Evolutionary conservation across 2,113 vertebrate genomes (phyloP).

Genomic region (Anoplopoma fimbria): DNA sequence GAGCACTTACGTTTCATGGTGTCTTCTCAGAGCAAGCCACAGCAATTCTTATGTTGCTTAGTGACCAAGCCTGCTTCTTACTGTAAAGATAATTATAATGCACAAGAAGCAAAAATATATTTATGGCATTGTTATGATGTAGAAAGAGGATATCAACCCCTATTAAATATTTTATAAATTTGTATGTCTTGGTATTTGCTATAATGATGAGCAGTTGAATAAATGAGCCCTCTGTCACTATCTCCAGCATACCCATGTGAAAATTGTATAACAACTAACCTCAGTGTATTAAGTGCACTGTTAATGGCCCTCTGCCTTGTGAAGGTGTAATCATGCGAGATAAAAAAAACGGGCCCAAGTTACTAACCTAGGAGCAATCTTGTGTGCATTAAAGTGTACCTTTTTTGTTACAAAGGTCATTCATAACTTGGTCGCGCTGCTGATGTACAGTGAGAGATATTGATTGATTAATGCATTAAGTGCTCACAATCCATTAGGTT

Average conservation of each 20-base stretch:
- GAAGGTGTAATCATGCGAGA: conserved; percentile 91
- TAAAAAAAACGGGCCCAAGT: conserved; percentile 91
- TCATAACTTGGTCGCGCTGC: conserved; percentile 97
- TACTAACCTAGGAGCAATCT: conserved; percentile 95
- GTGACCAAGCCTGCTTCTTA: conserved; percentile 35
- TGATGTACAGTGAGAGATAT: conserved; percentile 99
- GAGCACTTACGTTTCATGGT: conserved; percentile 67
- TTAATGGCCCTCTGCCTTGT: conserved; percentile 88
- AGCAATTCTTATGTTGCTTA: conserved; percentile 57
- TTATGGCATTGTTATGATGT: conserved; percentile 6
- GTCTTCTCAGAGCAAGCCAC: conserved; percentile 44
- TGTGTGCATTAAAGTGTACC: conserved; percentile 97
- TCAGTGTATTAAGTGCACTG: conserved; percentile 86
- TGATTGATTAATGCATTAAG: conserved; percentile 99
- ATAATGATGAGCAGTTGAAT: conserved; percentile 37
- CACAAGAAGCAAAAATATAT: conserved; percentile 13
- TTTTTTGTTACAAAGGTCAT: conserved; percentile 98
- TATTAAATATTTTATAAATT: conserved; percentile 19
- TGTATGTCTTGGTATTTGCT: not conserved
- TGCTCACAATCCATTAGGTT: conserved; percentile 99
- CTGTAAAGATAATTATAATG: conserved; percentile 16
- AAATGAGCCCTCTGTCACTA: conserved; percentile 14
- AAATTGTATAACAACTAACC: conserved; percentile 87
- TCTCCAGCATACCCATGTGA: conserved; percentile 73
- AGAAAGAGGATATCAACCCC: conserved; percentile 8